Conservation (phyloP, 2,888 invertebrate genomes). For the Slavum lentiscoides region DNA sequence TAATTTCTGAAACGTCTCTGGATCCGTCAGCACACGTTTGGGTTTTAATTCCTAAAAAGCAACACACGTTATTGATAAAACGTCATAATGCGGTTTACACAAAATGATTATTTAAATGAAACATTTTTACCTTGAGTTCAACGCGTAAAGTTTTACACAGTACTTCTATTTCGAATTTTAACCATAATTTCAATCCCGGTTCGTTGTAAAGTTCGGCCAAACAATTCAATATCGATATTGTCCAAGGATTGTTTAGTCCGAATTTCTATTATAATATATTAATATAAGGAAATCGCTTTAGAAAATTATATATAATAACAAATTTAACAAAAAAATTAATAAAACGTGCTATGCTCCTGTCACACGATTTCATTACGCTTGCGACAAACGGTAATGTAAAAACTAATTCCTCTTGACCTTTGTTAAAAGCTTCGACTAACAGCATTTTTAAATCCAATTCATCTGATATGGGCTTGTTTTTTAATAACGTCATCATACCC, state of each 20-base stretch:
- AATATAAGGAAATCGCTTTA: constrained; percentile 18
- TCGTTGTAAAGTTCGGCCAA: constrained; percentile 96
- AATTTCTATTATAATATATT: constrained; percentile 70
- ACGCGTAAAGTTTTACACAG: constrained; percentile 90
- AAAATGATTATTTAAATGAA: neutral
- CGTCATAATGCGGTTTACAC: neutral
- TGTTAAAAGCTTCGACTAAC: constrained; percentile 94
- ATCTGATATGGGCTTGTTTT: constrained; percentile 84
- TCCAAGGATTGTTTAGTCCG: constrained; percentile 97
- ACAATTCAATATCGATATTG: constrained; percentile 94
- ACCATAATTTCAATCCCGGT: constrained; percentile 91
- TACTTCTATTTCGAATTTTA: constrained; percentile 99
- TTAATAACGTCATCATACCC: constrained; percentile 92
- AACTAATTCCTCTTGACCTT: constrained; percentile 93
- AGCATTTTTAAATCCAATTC: constrained; percentile 95
- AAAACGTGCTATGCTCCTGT: constrained; percentile 80
- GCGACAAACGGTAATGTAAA: constrained; percentile 99
- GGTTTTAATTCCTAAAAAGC: too few relatives aligned
- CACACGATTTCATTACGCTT: constrained; percentile 94
- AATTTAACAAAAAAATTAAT: neutral
- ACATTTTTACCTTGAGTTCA: constrained; percentile 70
- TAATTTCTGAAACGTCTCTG: constrained; percentile 76
- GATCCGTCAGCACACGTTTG: constrained; percentile 84
- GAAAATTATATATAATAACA: neutral
- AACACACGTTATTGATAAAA: constrained; percentile 32